Base-by-base conservation (phyloP, 2,888 invertebrate species). In the Lasioglossum morio region DNA sequence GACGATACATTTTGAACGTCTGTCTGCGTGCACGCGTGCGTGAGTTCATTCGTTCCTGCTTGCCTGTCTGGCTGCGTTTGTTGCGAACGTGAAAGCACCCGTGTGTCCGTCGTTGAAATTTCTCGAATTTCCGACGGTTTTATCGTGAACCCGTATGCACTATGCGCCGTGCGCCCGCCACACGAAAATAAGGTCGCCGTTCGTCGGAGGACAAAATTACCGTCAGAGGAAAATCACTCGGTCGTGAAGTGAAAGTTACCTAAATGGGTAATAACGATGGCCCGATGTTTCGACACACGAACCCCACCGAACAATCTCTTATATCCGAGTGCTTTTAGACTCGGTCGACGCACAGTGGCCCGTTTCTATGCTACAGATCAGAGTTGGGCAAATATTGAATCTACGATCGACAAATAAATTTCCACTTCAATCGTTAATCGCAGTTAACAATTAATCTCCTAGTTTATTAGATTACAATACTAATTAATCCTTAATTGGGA, bases 51-150 rank as follows among this genome's bases (percentile, higher is more conserved):
- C 27, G 43, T 43, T 43, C 4, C 43, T 43, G 43, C 43, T 14
- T 14, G 14, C 43, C 7, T 27, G 10, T 12, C 12, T 60, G 60
- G 14, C n/a, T 60, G 12, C 60, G n/a, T 60, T 60, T 27, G 27
- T 60, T 27, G 27, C 27, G 60, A 53, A n/a, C 53, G 53, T 53
- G 53, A 53, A 53, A 53, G 53, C 53, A 16, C 5, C 63, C 30
- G 60, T 27, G 60, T 27, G 60, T 16, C 40, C 73, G 34, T 72
- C 76, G 66, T 57, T 69, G 78, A 80, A 84, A 74, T 81, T 73
- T 77, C 81, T 34, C 60, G 48, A 63, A 84, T 85, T 75, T 86
- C 79, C 77, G 48, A 60, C 19, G 69, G 69, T 30, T 77, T 81
- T 75, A 74, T 74, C 43, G 69, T 43, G 34, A 19, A 34, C 30